These are phyloP conservation scores for Erythrolamprus reginae DNA, from an alignment of 2,113 vertebrate species.

Conservation along the genomic window DNA sequence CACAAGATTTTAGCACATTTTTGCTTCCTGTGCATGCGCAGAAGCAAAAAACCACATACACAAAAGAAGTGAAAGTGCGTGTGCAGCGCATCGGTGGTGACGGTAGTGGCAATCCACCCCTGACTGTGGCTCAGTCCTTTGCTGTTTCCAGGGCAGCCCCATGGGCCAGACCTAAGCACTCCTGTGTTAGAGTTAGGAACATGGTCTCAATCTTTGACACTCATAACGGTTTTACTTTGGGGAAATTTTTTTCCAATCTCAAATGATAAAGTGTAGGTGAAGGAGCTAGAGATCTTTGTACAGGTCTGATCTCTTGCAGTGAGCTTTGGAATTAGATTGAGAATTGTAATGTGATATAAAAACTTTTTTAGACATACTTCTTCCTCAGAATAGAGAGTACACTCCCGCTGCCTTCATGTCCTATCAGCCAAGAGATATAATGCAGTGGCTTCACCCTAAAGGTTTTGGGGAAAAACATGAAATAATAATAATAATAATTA, in stretches of 20 bases:
- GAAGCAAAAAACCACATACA: too few species aligned
- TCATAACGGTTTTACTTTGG: not conserved
- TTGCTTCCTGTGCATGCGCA: too few species aligned
- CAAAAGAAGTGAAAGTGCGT: too few species aligned
- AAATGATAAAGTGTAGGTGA: not conserved
- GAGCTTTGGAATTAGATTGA: not conserved
- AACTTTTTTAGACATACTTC: conserved; percentile 70
- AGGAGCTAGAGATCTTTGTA: not conserved
- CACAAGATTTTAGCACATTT: too few species aligned
- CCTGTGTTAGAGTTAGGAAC: not conserved
- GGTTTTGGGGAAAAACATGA: conserved; percentile 10
- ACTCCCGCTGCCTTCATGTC: conserved; percentile 86
- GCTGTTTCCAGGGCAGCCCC: too few species aligned
- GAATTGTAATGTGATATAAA: not conserved
- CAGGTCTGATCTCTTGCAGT: not conserved
- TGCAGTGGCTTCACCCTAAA: conserved; percentile 86
- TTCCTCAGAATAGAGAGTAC: conserved; percentile 82
- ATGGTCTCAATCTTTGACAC: not conserved
- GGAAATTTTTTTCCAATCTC: not conserved
- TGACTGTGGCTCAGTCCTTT: too few species aligned
- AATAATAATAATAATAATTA: too few species aligned
- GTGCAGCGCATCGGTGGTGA: too few species aligned
- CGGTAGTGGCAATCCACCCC: too few species aligned
- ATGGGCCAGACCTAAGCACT: too few species aligned
- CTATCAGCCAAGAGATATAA: conserved; percentile 87